Conservation (phyloP, 2,113 vertebrate species). For the Nyctibius bracteatus region DNA sequence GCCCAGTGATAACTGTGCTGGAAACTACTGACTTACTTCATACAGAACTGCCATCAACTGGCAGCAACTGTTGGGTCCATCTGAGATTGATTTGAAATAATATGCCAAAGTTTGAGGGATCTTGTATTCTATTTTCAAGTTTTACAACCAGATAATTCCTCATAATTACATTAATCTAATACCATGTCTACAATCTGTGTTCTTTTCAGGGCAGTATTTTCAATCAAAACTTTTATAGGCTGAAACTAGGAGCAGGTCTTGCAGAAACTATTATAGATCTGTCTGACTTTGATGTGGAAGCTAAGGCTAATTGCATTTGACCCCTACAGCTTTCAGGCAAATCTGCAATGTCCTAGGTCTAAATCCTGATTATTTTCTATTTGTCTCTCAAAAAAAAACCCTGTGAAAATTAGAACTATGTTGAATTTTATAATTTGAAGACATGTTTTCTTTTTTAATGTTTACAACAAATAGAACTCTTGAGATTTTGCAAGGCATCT, state of each 20-base stretch:
- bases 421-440: neutral
- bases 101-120: neutral
- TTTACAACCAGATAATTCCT: neutral
- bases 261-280: neutral
- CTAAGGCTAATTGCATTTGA: constrained; percentile 8
- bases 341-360: neutral
- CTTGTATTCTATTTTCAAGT: neutral
- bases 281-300: neutral
- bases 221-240: neutral
- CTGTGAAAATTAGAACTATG: neutral
- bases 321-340: neutral
- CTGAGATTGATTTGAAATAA: neutral
- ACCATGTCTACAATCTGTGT: neutral
- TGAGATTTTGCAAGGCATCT: neutral
- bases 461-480: neutral
- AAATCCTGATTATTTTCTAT: neutral
- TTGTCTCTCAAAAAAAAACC: neutral
- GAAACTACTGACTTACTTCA: neutral
- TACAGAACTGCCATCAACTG: neutral
- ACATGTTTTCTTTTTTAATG: neutral
- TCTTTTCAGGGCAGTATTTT: neutral
- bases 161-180: neutral
- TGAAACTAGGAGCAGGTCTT: neutral
- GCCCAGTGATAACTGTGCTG: neutral
- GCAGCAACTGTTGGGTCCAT: neutral